Evolutionary conservation across 1,140 invertebrate genomes (phyloP).

Genomic region (Semibalanus balanoides): DNA sequence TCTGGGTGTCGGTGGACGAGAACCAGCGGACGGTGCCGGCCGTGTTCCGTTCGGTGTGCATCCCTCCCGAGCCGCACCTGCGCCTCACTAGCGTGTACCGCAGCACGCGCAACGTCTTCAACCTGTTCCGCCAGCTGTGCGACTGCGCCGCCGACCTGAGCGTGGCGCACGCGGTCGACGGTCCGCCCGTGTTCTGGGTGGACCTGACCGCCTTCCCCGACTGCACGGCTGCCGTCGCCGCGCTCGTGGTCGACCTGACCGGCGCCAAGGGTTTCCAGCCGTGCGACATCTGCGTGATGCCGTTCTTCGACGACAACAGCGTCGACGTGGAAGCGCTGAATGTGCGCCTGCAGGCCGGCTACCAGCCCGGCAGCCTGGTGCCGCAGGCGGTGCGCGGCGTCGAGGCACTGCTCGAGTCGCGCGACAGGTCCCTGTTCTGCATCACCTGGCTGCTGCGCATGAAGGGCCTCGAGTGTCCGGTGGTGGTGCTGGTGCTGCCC

Average conservation of each 20-base stretch:
- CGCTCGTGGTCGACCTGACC: background rate
- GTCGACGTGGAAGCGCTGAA: background rate
- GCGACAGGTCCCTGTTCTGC: background rate
- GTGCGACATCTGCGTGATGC: background rate
- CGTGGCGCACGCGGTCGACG: background rate
- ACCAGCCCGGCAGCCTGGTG: background rate
- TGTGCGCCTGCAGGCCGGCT: background rate
- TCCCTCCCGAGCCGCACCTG: background rate
- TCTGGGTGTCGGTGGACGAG: conserved; percentile 1
- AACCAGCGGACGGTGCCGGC: background rate
- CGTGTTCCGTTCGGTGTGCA: background rate
- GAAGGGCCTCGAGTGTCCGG: background rate
- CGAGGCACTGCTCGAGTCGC: background rate
- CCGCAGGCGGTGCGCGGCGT: background rate
- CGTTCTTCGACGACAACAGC: background rate
- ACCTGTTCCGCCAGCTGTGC: background rate
- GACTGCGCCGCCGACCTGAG: background rate
- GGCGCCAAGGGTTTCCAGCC: background rate
- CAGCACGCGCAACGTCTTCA: background rate
- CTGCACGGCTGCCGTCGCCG: background rate
- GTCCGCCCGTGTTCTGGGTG: background rate
- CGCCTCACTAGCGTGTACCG: background rate
- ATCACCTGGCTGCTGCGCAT: background rate
- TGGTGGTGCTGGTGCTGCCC: background rate
- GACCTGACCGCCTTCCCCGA: background rate